Evolutionary conservation across 37 sponge, comb jelly and placozoan species (phyloP).

Genomic region (Cladorhizidae sp.): DNA sequence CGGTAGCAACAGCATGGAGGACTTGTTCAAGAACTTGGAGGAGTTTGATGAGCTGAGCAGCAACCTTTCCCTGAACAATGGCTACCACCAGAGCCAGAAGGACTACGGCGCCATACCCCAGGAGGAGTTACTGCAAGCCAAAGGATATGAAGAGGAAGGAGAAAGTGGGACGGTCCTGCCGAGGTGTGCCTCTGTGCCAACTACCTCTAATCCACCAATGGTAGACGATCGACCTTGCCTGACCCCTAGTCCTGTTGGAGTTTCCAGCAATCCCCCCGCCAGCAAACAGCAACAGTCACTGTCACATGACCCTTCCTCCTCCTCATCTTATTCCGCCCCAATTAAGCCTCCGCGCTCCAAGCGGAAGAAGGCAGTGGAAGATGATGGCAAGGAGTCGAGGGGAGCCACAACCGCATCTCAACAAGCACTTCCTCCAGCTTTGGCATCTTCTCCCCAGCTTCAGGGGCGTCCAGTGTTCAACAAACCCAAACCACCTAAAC

Average conservation of each 20-base stretch:
- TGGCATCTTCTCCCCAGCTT: not conserved
- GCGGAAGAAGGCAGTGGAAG: not conserved
- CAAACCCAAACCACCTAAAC: constrained; percentile 9
- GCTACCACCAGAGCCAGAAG: constrained; percentile 2
- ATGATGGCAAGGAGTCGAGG: not conserved
- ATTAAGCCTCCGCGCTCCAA: constrained; percentile 11
- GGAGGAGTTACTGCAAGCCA: constrained; percentile 28
- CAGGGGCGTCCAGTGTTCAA: not conserved
- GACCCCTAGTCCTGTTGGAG: constrained; percentile 11
- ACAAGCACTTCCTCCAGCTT: not conserved
- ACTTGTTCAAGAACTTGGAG: constrained; percentile 54
- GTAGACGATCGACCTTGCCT: not conserved
- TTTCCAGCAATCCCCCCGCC: not conserved
- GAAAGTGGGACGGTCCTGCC: not conserved
- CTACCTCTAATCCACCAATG: not conserved
- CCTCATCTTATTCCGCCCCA: not conserved
- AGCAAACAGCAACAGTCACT: not conserved
- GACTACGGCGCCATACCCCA: constrained; percentile 47
- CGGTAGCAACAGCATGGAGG: constrained; percentile 56
- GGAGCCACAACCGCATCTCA: not conserved
- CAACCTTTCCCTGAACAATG: not conserved
- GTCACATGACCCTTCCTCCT: not conserved
- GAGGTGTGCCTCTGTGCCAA: not conserved
- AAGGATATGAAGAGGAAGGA: constrained; percentile 40
- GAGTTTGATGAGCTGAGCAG: constrained; percentile 52